Evolutionary conservation across 92 coral and sea anemone genomes (phyloP).

Genomic region (Virgularia gustaviana): DNA sequence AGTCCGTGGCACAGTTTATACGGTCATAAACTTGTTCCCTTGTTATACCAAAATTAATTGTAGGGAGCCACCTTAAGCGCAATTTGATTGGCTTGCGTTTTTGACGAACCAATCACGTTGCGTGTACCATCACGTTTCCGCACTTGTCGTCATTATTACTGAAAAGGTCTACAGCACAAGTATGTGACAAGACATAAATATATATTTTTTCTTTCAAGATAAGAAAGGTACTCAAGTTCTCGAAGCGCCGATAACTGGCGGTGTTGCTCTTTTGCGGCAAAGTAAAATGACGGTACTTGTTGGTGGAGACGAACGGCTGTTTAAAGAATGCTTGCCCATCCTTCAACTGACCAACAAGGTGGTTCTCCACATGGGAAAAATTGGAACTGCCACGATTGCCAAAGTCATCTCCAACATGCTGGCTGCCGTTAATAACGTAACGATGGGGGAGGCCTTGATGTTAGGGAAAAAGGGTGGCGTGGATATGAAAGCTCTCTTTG

Average conservation of each 20-base stretch:
- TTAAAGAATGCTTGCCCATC: slow-evolving; percentile 56
- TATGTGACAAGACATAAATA: too few species aligned
- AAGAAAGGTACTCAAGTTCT: slow-evolving; percentile 45
- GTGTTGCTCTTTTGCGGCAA: slow-evolving; percentile 60
- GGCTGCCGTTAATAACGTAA: slow-evolving; percentile 56
- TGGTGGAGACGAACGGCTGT: slow-evolving; percentile 60
- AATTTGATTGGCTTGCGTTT: too few species aligned
- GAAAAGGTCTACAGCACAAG: too few species aligned
- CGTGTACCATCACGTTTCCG: too few species aligned
- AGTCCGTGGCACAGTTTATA: too few species aligned
- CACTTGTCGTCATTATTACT: too few species aligned
- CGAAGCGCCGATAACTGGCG: slow-evolving; percentile 73
- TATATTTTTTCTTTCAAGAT: slow-evolving; percentile 12
- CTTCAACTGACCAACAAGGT: slow-evolving; percentile 46
- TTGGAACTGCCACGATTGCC: slow-evolving; percentile 65
- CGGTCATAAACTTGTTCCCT: too few species aligned
- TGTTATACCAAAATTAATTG: too few species aligned
- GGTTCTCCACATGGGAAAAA: slow-evolving; percentile 56
- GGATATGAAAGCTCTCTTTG: slow-evolving; percentile 57
- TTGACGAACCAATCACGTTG: too few species aligned
- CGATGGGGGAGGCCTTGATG: slow-evolving; percentile 67
- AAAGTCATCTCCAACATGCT: slow-evolving; percentile 83
- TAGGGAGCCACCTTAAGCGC: too few species aligned
- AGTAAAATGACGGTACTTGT: slow-evolving; percentile 64
- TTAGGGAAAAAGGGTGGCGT: slow-evolving; percentile 65